Evolutionary conservation across 2,113 vertebrate species (phyloP).

Genomic region (Lagopus leucura): DNA sequence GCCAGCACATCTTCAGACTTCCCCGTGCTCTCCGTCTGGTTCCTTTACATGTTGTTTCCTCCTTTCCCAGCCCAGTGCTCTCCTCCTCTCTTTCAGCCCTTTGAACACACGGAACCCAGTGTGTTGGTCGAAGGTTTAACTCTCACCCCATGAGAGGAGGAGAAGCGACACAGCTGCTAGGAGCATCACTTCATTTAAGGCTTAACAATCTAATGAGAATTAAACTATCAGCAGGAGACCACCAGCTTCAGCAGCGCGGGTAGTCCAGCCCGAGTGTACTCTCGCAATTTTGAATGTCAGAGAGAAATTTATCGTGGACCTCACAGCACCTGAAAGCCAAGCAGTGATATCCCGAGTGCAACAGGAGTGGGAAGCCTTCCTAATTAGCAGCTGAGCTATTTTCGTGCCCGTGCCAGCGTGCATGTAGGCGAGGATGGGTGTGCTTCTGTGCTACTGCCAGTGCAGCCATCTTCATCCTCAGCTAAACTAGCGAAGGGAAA

Average conservation of each 20-base stretch:
- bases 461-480: slow-evolving; percentile 52
- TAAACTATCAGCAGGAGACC: neutral
- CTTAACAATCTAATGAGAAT: slow-evolving; percentile 48
- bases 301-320: neutral
- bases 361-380: neutral
- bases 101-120: neutral
- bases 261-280: neutral
- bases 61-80: slow-evolving; percentile 38
- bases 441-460: neutral
- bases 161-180: slow-evolving; percentile 14
- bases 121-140: neutral
- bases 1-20: slow-evolving; percentile 51
- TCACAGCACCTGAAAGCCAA: neutral
- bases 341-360: neutral
- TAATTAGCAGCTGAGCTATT: neutral
- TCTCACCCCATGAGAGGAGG: neutral
- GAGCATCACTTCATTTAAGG: slow-evolving; percentile 48
- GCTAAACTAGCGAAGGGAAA: slow-evolving; percentile 44
- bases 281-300: neutral
- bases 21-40: slow-evolving; percentile 20
- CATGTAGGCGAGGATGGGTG: accelerated
- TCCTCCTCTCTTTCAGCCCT: neutral
- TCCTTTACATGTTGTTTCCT: neutral
- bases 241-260: neutral
- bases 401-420: neutral